These are phyloP conservation scores for Suncus etruscus DNA, from an alignment of 2,113 vertebrate species.

Conservation along the genomic window DNA sequence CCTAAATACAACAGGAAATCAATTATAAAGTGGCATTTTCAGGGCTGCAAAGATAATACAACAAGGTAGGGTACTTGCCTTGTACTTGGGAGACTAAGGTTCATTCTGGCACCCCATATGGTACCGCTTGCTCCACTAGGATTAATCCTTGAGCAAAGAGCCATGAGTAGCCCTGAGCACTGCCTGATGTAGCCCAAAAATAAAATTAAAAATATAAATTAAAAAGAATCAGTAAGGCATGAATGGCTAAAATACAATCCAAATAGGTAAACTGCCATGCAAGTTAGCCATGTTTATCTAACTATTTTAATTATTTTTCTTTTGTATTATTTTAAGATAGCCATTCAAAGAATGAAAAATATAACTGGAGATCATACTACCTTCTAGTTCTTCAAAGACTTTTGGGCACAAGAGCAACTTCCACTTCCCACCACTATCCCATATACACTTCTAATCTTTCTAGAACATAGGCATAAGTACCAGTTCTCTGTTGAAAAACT, in stretches of 20 bases:
- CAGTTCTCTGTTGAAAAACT: neutral
- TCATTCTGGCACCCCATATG: neutral
- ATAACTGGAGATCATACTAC: neutral
- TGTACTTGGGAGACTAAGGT: no score
- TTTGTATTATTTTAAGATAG: conserved; percentile 4
- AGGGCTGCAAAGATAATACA: no score
- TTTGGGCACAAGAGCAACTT: neutral
- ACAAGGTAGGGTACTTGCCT: neutral
- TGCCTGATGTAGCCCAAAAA: no score
- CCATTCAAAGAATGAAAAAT: conserved; percentile 27
- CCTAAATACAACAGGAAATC: neutral
- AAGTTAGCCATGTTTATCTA: neutral
- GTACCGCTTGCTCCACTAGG: no score
- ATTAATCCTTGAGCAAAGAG: no score
- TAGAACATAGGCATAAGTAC: neutral
- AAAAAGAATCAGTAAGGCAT: neutral
- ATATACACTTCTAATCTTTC: neutral
- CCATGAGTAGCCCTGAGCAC: no score
- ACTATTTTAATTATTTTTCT: conserved; percentile 22
- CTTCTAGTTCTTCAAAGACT: neutral
- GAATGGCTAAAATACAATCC: neutral
- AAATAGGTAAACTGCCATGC: neutral
- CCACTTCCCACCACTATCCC: neutral
- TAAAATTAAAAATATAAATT: neutral
- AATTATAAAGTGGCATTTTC: neutral